Evolutionary conservation across 2,113 vertebrate genomes (phyloP).

Genomic region (Halichoeres trimaculatus): DNA sequence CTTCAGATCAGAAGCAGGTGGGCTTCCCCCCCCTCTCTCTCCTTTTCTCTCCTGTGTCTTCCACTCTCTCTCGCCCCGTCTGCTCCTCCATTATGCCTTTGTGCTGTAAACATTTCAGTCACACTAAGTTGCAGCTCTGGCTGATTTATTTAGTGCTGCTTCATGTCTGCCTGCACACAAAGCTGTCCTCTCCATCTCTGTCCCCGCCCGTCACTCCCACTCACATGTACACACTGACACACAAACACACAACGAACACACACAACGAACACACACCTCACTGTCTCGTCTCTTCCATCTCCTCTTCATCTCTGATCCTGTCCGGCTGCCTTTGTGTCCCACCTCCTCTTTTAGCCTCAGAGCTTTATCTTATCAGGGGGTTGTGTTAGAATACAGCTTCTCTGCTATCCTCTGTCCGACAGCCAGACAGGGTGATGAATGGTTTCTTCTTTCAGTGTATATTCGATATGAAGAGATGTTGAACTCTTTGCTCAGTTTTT

Average conservation of each 20-base stretch:
- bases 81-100: constrained; percentile 51
- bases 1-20: constrained; percentile 1
- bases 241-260: constrained; percentile 15
- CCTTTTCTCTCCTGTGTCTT: constrained; percentile 8
- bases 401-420: background rate
- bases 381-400: background rate
- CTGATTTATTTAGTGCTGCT: constrained; percentile 73
- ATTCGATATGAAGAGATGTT: background rate
- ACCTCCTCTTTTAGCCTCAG: constrained; percentile 31
- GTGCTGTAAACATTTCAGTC: constrained; percentile 76
- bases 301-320: constrained; percentile 26
- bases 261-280: constrained; percentile 6
- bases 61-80: constrained; percentile 6
- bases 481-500: background rate
- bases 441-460: background rate
- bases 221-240: constrained; percentile 25
- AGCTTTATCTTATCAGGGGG: constrained; percentile 38
- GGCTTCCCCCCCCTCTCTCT: constrained; percentile 16
- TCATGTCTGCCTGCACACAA: constrained; percentile 58
- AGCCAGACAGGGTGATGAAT: background rate
- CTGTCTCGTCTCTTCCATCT: constrained; percentile 8
- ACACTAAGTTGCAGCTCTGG: constrained; percentile 57
- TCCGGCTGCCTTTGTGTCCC: constrained; percentile 48
- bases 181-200: constrained; percentile 65
- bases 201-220: constrained; percentile 55